Evolutionary conservation across 1,140 invertebrate species (phyloP).

Genomic region (Asbolus verrucosus): DNA sequence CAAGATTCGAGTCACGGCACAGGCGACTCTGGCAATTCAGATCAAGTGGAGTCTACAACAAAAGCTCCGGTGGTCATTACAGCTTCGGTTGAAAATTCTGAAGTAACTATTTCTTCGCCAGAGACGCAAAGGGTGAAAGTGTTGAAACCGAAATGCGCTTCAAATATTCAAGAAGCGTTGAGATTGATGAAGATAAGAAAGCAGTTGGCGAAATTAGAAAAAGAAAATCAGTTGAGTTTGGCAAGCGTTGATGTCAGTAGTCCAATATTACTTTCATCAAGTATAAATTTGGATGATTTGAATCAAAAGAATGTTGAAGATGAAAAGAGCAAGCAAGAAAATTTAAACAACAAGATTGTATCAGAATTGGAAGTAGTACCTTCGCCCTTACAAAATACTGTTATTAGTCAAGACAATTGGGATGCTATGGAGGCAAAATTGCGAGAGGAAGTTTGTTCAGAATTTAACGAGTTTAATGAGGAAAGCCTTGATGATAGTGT

Average conservation of each 20-base stretch:
- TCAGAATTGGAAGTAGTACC: conserved; percentile 18
- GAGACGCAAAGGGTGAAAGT: conserved; percentile 52
- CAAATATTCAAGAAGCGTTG: conserved; percentile 72
- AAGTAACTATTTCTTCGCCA: conserved; percentile 23
- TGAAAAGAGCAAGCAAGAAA: conserved; percentile 1
- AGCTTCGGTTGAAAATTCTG: not conserved
- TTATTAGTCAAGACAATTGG: conserved; percentile 60
- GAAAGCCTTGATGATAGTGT: conserved; percentile 56
- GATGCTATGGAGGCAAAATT: conserved; percentile 62
- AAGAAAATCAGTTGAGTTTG: conserved; percentile 65
- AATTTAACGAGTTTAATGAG: conserved; percentile 15
- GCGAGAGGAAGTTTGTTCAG: conserved; percentile 53
- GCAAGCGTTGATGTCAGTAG: conserved; percentile 26
- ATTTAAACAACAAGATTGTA: conserved; percentile 2
- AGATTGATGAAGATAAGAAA: conserved; percentile 74
- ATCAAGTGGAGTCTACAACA: conserved; percentile 47
- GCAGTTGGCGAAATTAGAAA: conserved; percentile 71
- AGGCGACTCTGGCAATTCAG: conserved; percentile 62
- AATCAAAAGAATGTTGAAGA: conserved; percentile 41
- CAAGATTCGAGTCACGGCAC: conserved; percentile 4
- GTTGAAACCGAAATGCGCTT: conserved; percentile 73
- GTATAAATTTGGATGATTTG: conserved; percentile 24
- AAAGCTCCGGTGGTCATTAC: conserved; percentile 15
- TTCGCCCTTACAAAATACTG: conserved; percentile 47
- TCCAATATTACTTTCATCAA: not conserved